These are phyloP conservation scores for Trochalopteron elliotii DNA, from an alignment of 2,113 vertebrate genomes.

Conservation along the genomic window DNA sequence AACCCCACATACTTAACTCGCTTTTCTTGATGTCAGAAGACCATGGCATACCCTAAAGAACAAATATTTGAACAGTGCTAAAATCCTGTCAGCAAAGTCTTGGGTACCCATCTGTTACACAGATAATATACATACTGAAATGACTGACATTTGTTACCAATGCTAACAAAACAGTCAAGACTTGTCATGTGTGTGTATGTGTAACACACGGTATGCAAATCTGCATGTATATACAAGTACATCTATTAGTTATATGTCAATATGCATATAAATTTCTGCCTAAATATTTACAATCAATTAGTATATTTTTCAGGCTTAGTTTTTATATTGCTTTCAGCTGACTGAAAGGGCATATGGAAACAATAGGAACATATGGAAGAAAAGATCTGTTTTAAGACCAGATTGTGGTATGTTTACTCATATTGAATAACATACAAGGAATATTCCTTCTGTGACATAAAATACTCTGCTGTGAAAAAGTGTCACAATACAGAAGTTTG, in stretches of 20 bases:
- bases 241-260: conserved; percentile 12
- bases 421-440: neutral
- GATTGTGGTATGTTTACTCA: conserved; percentile 2
- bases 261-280: conserved; percentile 7
- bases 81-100: neutral
- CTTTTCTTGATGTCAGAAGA: conserved; percentile 28
- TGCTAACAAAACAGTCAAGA: conserved; percentile 11
- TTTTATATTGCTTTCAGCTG: conserved; percentile 52
- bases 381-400: conserved; percentile 16
- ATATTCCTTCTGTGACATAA: neutral
- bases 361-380: conserved; percentile 34
- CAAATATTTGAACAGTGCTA: conserved; percentile 34
- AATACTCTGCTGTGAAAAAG: neutral
- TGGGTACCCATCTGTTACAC: conserved; percentile 4
- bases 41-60: conserved; percentile 17
- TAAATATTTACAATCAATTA: conserved; percentile 30
- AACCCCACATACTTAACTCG: neutral
- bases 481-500: neutral
- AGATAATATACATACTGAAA: conserved; percentile 3
- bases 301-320: neutral
- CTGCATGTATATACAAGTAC: neutral
- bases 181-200: neutral
- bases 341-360: conserved; percentile 37
- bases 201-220: neutral
- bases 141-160: neutral